These are phyloP conservation scores for Hydrochoerus hydrochaeris DNA, from an alignment of 2,113 vertebrate genomes.

Conservation along the genomic window DNA sequence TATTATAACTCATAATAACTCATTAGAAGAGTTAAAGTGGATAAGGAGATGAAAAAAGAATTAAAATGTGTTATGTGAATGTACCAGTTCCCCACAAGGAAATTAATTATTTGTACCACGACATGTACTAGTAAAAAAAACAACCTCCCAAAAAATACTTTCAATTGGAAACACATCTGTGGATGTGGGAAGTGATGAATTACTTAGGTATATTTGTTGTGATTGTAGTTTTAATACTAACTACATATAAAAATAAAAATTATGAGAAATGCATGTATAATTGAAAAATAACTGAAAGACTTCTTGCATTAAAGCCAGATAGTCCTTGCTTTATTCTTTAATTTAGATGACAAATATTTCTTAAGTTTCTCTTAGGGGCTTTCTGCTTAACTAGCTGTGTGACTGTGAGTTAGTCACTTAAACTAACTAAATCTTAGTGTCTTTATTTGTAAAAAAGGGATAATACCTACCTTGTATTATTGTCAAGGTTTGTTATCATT, in stretches of 20 bases:
- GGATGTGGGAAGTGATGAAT: neutral
- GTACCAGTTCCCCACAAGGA: neutral
- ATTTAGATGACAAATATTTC: conserved; percentile 1
- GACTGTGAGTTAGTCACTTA: neutral
- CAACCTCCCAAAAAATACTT: neutral
- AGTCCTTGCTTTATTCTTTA: conserved; percentile 34
- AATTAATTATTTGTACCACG: neutral
- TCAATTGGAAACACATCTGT: conserved; percentile 1
- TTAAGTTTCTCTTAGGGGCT: neutral
- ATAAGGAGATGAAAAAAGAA: neutral
- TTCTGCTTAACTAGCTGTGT: neutral
- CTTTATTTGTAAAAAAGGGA: conserved; percentile 11
- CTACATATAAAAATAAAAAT: conserved; percentile 29
- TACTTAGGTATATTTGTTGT: neutral
- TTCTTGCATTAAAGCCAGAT: neutral
- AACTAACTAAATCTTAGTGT: conserved; percentile 1
- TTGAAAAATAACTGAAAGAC: conserved; percentile 10
- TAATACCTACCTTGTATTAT: neutral
- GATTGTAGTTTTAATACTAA: conserved; percentile 22
- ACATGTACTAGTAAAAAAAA: neutral
- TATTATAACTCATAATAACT: neutral
- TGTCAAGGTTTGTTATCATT: conserved; percentile 14
- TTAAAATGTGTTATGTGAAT: neutral
- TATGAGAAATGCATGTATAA: neutral
- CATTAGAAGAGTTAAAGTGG: neutral